Evolutionary conservation across 2,888 invertebrate species (phyloP).

Genomic region (Leucania comma): DNA sequence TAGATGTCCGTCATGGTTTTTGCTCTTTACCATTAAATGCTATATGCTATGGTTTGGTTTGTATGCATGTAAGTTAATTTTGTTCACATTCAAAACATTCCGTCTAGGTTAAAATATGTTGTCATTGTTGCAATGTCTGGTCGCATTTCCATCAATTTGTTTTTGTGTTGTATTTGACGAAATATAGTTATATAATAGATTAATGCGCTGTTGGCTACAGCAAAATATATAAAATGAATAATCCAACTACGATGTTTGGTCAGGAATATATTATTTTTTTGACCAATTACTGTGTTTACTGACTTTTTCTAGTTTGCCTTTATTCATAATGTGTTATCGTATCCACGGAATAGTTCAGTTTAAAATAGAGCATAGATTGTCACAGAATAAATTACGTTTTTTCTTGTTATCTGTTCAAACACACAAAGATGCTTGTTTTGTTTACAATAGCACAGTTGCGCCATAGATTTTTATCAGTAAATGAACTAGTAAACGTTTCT

Average conservation of each 20-base stretch:
- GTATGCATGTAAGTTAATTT: conserved; percentile 83
- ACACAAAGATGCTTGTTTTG: conserved; percentile 12
- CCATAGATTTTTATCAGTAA: conserved; percentile 7
- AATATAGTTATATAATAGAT: conserved; percentile 63
- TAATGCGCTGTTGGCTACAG: conserved; percentile 18
- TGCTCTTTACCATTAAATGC: conserved; percentile 81
- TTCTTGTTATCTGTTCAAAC: not conserved
- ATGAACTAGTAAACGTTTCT: not conserved
- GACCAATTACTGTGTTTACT: not conserved
- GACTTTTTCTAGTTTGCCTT: conserved; percentile 8
- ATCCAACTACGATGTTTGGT: not conserved
- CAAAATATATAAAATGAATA: conserved; percentile 7
- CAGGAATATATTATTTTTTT: conserved; percentile 9
- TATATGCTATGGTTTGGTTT: conserved; percentile 77
- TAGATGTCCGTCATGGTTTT: conserved; percentile 84
- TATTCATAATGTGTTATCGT: conserved; percentile 7
- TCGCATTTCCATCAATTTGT: conserved; percentile 47
- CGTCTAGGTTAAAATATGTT: conserved; percentile 50
- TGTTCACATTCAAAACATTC: conserved; percentile 53
- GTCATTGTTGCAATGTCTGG: conserved; percentile 57
- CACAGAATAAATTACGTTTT: conserved; percentile 1
- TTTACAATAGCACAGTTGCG: conserved; percentile 2
- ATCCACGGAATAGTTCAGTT: not conserved
- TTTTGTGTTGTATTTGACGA: conserved; percentile 51
- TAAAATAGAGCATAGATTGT: conserved; percentile 13